Conservation (phyloP, 2,797 vertebrate species). For the Hydrocynus forskahlii region DNA sequence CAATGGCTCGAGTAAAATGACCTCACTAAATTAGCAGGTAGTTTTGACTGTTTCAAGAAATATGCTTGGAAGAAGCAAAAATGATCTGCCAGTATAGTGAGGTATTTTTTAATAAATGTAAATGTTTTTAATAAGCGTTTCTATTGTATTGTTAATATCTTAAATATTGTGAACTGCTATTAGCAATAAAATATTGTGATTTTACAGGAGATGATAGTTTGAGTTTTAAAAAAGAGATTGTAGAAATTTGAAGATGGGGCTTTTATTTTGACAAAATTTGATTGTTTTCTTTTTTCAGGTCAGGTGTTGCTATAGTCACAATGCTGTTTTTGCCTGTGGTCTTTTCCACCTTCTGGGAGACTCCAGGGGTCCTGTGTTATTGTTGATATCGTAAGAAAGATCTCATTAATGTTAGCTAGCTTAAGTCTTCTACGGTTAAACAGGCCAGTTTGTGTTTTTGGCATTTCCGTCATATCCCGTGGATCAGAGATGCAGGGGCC, state of each 20-base stretch:
- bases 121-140: too few relatives aligned
- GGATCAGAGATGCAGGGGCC: not conserved
- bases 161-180: too few relatives aligned
- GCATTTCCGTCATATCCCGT: not conserved
- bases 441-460: not conserved
- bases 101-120: too few relatives aligned
- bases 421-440: not conserved
- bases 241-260: not conserved
- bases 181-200: too few relatives aligned
- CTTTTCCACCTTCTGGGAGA: not conserved
- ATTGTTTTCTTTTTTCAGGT: not conserved
- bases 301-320: not conserved
- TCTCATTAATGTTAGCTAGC: not conserved
- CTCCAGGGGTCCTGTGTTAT: not conserved
- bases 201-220: too few relatives aligned
- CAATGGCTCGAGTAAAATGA: too few relatives aligned
- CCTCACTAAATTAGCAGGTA: too few relatives aligned
- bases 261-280: not conserved
- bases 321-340: not conserved
- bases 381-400: not conserved
- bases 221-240: too few relatives aligned
- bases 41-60: too few relatives aligned
- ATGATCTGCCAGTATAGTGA: too few relatives aligned
- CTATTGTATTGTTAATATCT: too few relatives aligned
- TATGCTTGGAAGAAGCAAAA: too few relatives aligned